phyloP scores from a whole-genome alignment of 2,797 vertebrate genomes.

The Micromesistius poutassou region DNA sequence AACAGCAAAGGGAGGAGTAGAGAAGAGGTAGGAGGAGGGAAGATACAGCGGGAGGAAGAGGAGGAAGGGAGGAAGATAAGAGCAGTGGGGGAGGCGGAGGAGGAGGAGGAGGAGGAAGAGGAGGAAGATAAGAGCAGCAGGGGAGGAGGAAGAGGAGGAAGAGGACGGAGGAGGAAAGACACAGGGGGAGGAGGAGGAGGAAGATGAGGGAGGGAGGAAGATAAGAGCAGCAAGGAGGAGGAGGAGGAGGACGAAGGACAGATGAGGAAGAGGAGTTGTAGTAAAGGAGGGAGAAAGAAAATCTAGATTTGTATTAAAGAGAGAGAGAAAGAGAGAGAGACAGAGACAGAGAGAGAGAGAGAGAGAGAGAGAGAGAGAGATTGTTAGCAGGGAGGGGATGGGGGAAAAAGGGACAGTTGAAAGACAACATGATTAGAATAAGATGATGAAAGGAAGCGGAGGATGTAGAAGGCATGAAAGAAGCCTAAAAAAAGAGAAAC shows the following conservation, averaged over 20 bases:
- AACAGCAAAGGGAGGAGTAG: slow-evolving; percentile 49
- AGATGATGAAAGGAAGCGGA: slow-evolving; percentile 39
- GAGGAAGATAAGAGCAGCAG: slow-evolving; percentile 50
- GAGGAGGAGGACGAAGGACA: no score
- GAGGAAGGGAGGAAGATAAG: slow-evolving; percentile 57
- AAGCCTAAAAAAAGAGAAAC: slow-evolving; percentile 27
- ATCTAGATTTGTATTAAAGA: not conserved
- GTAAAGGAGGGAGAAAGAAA: not conserved
- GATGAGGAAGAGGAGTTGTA: slow-evolving; percentile 55
- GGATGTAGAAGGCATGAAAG: slow-evolving; percentile 42
- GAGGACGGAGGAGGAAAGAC: slow-evolving; percentile 68
- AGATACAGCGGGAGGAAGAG: slow-evolving; percentile 26
- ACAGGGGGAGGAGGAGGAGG: no score
- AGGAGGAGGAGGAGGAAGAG: slow-evolving; percentile 55
- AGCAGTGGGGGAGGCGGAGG: no score
- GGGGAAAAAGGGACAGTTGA: slow-evolving; percentile 45
- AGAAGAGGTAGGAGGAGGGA: not conserved
- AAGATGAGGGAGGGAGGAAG: no score
- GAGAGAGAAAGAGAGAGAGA: not conserved
- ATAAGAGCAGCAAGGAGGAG: no score
- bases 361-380: not conserved
- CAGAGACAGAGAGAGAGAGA: slow-evolving; percentile 13
- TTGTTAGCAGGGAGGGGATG: slow-evolving; percentile 36
- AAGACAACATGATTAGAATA: slow-evolving; percentile 56
- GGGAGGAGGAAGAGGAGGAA: no score